Evolutionary conservation across 2,113 vertebrate genomes (phyloP), one percentile per base, ranked within the genome.

Genomic region (Ceyx cyanopectus): DNA sequence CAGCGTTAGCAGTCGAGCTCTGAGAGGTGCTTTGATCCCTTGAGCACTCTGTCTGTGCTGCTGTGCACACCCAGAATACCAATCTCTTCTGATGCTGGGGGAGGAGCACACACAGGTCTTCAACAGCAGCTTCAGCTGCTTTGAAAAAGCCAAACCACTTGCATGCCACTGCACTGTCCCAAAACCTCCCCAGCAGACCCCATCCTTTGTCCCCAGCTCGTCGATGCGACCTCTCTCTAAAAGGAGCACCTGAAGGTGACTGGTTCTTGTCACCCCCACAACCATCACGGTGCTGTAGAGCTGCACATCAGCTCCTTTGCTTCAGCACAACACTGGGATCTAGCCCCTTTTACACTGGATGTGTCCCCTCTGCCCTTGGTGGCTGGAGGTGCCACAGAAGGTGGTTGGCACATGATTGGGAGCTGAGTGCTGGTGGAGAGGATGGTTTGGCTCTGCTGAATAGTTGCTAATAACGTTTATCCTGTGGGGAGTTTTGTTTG

Each of bases 1-100:
- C 80, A 81, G 70, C 20, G 56, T 54, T 65, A 9, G 30, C 7
- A 48, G 70, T 41, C 4, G 29, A 45, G 92, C 81, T 90, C 2
- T 50, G 90, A 79, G 51, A 84, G 77, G 50, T 41, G 58, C 91
- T 96, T 97, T 97, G 95, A 97, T 97, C 96, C 62, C 27, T 45
- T 91, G 73, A 95, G 80, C 76, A 76, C 10, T 3, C 65, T 74
- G 81, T 81, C 82, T 77, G 14, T 67, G 69, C 89, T 81, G 72
- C 81, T 54, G 19, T 43, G 63, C 73, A 75, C 74, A 67, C 34
- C 7, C 43, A 22, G 56, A 87, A 75, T 79, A 32, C 45, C 89
- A 92, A 93, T 94, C 22, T 80, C 83, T 87, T 74, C 87, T 43
- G 63, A 80, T 70, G 40, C 79, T 7, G 4, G 29, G 51, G 91